Evolutionary conservation across 2,113 vertebrate species (phyloP).

Genomic region (Proteles cristata): DNA sequence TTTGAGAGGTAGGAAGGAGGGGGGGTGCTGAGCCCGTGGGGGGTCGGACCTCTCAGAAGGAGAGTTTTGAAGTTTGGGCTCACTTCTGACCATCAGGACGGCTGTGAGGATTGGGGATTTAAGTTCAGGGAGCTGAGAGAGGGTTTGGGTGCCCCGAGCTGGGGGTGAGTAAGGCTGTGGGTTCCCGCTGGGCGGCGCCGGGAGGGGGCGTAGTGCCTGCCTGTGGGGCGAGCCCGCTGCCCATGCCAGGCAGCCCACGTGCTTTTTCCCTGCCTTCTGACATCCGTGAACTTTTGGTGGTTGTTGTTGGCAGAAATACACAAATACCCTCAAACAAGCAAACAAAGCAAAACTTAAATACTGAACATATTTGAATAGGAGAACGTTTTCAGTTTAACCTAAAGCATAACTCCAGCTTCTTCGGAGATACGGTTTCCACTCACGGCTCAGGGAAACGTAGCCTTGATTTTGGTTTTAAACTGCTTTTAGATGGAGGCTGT

Average conservation of each 20-base stretch:
- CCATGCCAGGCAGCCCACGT: neutral
- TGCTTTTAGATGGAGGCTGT: neutral
- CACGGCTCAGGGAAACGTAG: neutral
- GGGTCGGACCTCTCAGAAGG: neutral
- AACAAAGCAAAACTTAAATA: neutral
- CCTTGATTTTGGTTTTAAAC: neutral
- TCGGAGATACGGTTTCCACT: neutral
- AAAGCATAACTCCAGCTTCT: neutral
- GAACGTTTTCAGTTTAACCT: neutral
- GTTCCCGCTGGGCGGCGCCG: neutral
- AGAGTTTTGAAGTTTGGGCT: neutral
- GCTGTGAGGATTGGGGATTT: neutral
- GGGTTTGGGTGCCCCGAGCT: neutral
- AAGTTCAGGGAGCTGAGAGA: neutral
- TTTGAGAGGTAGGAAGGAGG: neutral
- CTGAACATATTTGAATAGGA: neutral
- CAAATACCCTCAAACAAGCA: neutral
- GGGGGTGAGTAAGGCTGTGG: neutral
- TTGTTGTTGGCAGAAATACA: constrained; percentile 13
- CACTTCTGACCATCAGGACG: neutral
- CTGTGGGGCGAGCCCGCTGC: fast-evolving
- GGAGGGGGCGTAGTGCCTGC: too few relatives aligned
- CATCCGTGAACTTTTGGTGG: neutral
- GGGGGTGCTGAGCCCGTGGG: too few relatives aligned
- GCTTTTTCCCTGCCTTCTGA: neutral